These are phyloP conservation scores for Mamestra brassicae DNA, from an alignment of 2,888 invertebrate species.

Conservation along the genomic window DNA sequence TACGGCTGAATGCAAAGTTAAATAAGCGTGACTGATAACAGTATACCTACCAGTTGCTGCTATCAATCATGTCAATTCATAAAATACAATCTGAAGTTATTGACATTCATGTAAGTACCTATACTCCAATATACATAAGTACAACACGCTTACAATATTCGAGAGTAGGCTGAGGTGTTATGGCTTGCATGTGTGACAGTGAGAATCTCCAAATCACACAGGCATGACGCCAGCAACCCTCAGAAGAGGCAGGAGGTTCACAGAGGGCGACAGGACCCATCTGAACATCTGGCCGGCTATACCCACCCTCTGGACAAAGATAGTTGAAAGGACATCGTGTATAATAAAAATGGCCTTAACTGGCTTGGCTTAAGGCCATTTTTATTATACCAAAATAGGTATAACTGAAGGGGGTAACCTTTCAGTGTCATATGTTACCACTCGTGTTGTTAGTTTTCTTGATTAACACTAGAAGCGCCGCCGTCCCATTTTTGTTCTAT, in stretches of 20 bases:
- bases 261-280: background rate
- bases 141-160: background rate
- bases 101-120: slow-evolving; percentile 74
- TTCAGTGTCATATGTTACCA: too few relatives aligned
- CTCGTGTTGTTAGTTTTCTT: too few relatives aligned
- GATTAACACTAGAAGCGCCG: too few relatives aligned
- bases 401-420: too few relatives aligned
- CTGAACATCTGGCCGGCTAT: background rate
- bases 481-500: too few relatives aligned
- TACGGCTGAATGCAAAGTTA: slow-evolving; percentile 35
- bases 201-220: background rate
- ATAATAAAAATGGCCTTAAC: too few relatives aligned
- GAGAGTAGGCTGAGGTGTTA: background rate
- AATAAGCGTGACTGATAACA: slow-evolving; percentile 53
- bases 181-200: background rate
- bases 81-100: slow-evolving; percentile 70
- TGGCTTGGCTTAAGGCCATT: too few relatives aligned
- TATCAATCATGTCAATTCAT: slow-evolving; percentile 45
- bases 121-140: background rate
- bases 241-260: background rate
- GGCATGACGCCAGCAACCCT: background rate
- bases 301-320: background rate
- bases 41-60: background rate
- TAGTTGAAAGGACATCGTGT: too few relatives aligned
- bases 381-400: too few relatives aligned